phyloP scores from a whole-genome alignment of 2,113 vertebrate genomes.

The Myotis davidii region DNA sequence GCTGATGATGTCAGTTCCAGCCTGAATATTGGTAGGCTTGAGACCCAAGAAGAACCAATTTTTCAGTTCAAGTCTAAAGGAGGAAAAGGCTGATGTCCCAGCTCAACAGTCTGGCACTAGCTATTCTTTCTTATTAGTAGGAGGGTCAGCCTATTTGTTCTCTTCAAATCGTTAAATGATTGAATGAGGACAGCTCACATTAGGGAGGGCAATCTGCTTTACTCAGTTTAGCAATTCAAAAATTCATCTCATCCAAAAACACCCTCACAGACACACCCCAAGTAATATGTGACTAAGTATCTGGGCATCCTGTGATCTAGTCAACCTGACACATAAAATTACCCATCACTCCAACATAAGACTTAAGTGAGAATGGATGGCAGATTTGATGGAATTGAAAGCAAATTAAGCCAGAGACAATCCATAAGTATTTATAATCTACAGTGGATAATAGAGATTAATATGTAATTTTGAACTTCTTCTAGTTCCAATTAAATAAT shows the following conservation, averaged over 20 bases:
- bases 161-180: background rate
- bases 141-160: background rate
- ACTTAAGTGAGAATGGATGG: background rate
- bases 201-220: background rate
- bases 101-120: background rate
- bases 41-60: background rate
- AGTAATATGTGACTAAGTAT: background rate
- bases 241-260: background rate
- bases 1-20: background rate
- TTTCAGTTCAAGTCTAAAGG: background rate
- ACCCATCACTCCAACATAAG: background rate
- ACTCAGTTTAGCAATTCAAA: background rate
- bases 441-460: background rate
- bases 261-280: background rate
- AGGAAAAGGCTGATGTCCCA: background rate
- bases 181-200: background rate
- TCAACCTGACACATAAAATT: background rate
- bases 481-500: background rate
- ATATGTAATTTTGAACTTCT: background rate
- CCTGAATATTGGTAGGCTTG: background rate
- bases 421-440: background rate
- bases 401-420: background rate
- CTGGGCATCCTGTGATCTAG: background rate
- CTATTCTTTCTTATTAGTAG: background rate
- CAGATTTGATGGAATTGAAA: background rate